A percentile compares a stretch with the other conserved stretches of the same genome.
Evolutionary conservation across 2,797 vertebrate species (phyloP).

Genomic region (Anniella stebbinsi): DNA sequence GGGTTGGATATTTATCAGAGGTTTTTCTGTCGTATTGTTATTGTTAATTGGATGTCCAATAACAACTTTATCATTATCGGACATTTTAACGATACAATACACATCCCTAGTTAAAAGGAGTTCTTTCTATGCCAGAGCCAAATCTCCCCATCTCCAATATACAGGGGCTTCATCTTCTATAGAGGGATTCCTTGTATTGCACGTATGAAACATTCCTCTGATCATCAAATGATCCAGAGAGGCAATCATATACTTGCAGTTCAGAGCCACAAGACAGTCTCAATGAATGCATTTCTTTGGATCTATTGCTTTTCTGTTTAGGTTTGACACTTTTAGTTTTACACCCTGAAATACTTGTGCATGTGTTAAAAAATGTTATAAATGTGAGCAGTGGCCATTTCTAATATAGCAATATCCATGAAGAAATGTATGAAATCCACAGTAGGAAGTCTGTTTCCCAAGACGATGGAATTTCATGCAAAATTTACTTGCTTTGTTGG

Average conservation of each 20-base stretch:
- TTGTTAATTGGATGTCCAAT: too few species aligned
- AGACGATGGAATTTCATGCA: neutral
- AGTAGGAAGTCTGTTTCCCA: neutral
- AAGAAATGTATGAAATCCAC: neutral
- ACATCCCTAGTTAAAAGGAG: neutral
- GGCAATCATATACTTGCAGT: neutral
- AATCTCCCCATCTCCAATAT: neutral
- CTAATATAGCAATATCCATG: too few species aligned
- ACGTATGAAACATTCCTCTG: neutral
- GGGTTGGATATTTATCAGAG: too few species aligned
- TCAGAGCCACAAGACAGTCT: neutral
- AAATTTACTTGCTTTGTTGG: neutral
- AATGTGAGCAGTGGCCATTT: neutral
- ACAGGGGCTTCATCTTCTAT: neutral
- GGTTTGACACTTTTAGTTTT: neutral
- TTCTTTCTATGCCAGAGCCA: neutral
- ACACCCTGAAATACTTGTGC: neutral
- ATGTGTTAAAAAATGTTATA: neutral
- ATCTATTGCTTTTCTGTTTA: slow-evolving; percentile 34
- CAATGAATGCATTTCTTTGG: fast-evolving
- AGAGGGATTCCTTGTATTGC: neutral
- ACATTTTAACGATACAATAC: too few species aligned
- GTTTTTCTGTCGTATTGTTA: too few species aligned
- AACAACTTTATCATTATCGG: too few species aligned
- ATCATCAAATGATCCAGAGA: neutral